phyloP scores from a whole-genome alignment of 2,888 invertebrate genomes.

The Antheraea assamensis region DNA sequence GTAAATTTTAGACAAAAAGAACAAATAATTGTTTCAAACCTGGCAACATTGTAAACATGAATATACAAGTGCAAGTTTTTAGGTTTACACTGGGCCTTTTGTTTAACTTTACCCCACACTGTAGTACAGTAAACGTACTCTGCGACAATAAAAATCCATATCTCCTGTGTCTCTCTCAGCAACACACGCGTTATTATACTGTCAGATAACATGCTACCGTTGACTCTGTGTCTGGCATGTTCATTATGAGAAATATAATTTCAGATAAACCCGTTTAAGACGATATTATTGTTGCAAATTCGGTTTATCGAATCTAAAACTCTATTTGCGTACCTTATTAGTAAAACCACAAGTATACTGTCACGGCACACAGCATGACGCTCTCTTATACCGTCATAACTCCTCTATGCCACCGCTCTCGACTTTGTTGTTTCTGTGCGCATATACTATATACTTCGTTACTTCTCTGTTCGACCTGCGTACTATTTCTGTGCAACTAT shows the following conservation, averaged over 20 bases:
- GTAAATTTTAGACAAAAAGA: not conserved
- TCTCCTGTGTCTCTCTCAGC: not conserved
- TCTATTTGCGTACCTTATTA: no score
- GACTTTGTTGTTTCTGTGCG: no score
- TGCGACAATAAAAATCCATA: not conserved
- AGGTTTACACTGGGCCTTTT: not conserved
- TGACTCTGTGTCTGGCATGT: slow-evolving; percentile 11
- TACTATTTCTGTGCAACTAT: no score
- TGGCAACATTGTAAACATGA: not conserved
- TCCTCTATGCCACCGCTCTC: no score
- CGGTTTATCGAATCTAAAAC: not conserved
- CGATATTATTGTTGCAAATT: not conserved
- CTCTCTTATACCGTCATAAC: no score
- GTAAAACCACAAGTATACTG: no score
- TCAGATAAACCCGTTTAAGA: not conserved
- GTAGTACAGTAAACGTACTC: not conserved
- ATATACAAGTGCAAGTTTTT: not conserved
- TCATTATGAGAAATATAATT: slow-evolving; percentile 9
- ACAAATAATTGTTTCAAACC: not conserved
- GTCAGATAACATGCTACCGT: not conserved
- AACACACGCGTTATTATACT: not conserved
- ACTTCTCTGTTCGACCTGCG: no score
- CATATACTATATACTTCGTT: no score
- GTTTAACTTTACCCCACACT: not conserved
- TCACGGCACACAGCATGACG: no score